phyloP scores from a whole-genome alignment of 2,113 vertebrate species.

The Nothobranchius kuhntae region DNA sequence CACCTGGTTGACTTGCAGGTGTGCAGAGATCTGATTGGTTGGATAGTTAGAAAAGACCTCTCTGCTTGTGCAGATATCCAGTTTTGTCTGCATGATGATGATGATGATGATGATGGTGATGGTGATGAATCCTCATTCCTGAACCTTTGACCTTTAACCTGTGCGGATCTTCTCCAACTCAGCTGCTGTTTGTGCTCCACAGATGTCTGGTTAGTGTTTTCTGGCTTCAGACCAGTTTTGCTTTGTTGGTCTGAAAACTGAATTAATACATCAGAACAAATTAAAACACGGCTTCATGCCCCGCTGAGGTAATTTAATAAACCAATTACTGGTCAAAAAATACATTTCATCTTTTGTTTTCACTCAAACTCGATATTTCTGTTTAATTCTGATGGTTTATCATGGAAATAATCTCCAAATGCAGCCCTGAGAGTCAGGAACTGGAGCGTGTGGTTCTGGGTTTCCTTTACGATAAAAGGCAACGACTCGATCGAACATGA shows the following conservation, averaged over 20 bases:
- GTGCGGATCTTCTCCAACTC: too few species aligned
- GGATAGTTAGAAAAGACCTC: too few species aligned
- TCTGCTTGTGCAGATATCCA: too few species aligned
- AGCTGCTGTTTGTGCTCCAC: too few species aligned
- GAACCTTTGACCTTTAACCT: too few species aligned
- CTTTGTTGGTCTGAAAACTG: background rate
- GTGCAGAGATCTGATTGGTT: too few species aligned
- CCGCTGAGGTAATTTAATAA: conserved; percentile 8
- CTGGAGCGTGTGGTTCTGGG: background rate
- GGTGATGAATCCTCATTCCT: too few species aligned
- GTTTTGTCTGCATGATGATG: too few species aligned
- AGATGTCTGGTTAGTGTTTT: too few species aligned
- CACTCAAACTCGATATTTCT: too few species aligned
- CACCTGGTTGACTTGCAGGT: too few species aligned
- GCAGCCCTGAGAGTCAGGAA: background rate
- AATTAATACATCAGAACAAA: background rate
- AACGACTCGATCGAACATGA: background rate
- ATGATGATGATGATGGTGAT: too few species aligned
- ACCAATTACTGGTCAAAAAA: background rate
- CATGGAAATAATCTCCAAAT: background rate
- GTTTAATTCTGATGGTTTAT: background rate
- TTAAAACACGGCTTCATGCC: background rate
- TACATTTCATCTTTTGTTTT: background rate
- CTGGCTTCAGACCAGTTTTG: background rate
- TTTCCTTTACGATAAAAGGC: background rate